Evolutionary conservation across 2,888 invertebrate genomes (phyloP).

Genomic region (Epirrita christyi): DNA sequence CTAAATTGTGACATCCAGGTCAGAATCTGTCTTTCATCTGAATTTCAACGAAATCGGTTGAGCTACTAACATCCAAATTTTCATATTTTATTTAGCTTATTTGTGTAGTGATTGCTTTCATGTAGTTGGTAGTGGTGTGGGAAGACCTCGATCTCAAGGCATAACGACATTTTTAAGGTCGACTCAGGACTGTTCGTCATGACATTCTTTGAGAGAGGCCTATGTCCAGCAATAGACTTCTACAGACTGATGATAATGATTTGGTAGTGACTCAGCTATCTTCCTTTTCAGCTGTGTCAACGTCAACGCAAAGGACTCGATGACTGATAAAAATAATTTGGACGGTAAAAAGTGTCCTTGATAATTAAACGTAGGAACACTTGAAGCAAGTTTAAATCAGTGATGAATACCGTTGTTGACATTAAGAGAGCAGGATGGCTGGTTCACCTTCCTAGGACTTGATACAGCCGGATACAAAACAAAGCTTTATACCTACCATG

Average conservation of each 20-base stretch:
- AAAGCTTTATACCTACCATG: too few species aligned
- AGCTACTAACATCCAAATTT: too few species aligned
- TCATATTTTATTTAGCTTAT: too few species aligned
- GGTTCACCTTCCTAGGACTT: slow-evolving; percentile 22
- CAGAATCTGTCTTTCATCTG: too few species aligned
- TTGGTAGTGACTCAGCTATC: slow-evolving; percentile 4
- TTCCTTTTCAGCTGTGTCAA: slow-evolving; percentile 4
- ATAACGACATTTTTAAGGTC: too few species aligned
- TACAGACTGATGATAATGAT: background rate
- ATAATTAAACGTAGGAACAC: slow-evolving; percentile 35
- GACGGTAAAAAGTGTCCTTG: slow-evolving; percentile 48
- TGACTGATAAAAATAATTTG: slow-evolving; percentile 56
- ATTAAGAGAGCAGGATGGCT: slow-evolving; percentile 20
- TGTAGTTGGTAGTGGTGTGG: too few species aligned
- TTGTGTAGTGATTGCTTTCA: too few species aligned
- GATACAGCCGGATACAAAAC: slow-evolving; percentile 5
- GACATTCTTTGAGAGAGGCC: too few species aligned
- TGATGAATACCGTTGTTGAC: slow-evolving; percentile 23
- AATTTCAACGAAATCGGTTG: too few species aligned
- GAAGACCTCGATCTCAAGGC: too few species aligned
- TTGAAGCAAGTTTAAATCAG: background rate
- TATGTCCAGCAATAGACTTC: background rate
- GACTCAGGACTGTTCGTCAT: too few species aligned
- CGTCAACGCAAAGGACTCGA: slow-evolving; percentile 39
- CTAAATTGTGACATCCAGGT: too few species aligned